Evolutionary conservation across 2,888 invertebrate species (phyloP).

Genomic region (Drosophila meridiana): DNA sequence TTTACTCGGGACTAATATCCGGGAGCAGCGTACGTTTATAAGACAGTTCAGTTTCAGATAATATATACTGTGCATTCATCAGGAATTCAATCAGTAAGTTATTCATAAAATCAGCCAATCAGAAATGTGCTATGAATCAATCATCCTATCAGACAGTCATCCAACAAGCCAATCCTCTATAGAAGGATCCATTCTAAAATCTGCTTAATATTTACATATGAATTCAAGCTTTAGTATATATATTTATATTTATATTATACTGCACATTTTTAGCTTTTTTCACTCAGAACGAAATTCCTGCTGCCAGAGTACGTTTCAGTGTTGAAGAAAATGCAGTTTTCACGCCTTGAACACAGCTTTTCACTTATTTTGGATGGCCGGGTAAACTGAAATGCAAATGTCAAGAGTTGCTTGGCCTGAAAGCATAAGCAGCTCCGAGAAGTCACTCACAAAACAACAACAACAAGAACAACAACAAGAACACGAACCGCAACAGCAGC

Average conservation of each 20-base stretch:
- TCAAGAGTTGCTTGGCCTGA: constrained; percentile 64
- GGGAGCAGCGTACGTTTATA: too few species aligned
- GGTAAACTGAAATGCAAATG: constrained; percentile 73
- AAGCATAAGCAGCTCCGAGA: constrained; percentile 61
- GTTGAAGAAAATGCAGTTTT: constrained; percentile 35
- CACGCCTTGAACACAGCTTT: constrained; percentile 56
- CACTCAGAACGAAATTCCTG: background rate
- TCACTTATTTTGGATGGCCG: constrained; percentile 53
- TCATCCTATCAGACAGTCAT: background rate
- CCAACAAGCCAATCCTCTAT: background rate
- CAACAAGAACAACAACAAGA: constrained; percentile 21
- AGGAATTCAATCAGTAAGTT: too few species aligned
- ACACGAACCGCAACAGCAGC: constrained; percentile 45
- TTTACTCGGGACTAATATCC: too few species aligned
- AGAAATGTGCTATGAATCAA: background rate
- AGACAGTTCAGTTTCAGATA: too few species aligned
- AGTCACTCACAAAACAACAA: constrained; percentile 41
- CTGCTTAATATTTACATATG: background rate
- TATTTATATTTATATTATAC: background rate
- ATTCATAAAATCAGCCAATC: too few species aligned
- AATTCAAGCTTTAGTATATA: background rate
- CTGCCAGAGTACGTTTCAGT: constrained; percentile 5
- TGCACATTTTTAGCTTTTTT: background rate
- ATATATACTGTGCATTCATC: too few species aligned
- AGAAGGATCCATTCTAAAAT: background rate